Percentiles rank a stretch among this genome's conserved stretches.
Evolutionary conservation across 1,140 invertebrate genomes (phyloP).

Genomic region (Piezodorus guildinii): DNA sequence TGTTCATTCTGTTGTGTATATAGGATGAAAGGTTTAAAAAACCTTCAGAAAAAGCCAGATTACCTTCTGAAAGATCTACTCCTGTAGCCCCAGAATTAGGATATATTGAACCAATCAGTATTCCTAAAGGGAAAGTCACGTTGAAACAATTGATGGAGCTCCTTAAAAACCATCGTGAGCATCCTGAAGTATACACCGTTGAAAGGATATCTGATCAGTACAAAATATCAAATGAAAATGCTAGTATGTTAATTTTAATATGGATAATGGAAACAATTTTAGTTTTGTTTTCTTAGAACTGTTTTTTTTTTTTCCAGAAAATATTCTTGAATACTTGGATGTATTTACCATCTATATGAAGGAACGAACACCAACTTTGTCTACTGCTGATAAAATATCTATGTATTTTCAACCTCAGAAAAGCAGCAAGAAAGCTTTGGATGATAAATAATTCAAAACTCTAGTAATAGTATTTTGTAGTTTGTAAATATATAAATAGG

Average conservation of each 20-base stretch:
- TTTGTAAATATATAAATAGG: no score
- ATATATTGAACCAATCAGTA: conserved; percentile 30
- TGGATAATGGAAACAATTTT: not conserved
- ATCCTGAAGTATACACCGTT: conserved; percentile 28
- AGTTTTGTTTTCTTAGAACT: not conserved
- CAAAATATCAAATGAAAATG: conserved; percentile 28
- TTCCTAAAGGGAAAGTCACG: conserved; percentile 32
- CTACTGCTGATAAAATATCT: no score
- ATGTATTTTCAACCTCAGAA: no score
- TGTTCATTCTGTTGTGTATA: no score
- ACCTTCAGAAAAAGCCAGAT: not conserved
- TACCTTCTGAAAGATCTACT: not conserved
- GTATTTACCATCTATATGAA: conserved; percentile 9
- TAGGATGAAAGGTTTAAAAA: not conserved
- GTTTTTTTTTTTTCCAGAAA: conserved; percentile 19
- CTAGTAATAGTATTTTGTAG: no score
- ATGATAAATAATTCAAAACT: no score
- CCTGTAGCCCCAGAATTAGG: conserved; percentile 29
- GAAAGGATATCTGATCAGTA: conserved; percentile 31
- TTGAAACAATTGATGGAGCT: conserved; percentile 32
- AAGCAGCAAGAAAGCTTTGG: no score
- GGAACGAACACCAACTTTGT: not conserved
- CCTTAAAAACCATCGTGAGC: conserved; percentile 30
- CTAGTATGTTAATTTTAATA: conserved; percentile 12
- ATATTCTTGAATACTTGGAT: conserved; percentile 10